Evolutionary conservation across 1,140 invertebrate genomes (phyloP), one percentile per base, ranked within the genome.

Genomic region (Heterodera carotae): DNA sequence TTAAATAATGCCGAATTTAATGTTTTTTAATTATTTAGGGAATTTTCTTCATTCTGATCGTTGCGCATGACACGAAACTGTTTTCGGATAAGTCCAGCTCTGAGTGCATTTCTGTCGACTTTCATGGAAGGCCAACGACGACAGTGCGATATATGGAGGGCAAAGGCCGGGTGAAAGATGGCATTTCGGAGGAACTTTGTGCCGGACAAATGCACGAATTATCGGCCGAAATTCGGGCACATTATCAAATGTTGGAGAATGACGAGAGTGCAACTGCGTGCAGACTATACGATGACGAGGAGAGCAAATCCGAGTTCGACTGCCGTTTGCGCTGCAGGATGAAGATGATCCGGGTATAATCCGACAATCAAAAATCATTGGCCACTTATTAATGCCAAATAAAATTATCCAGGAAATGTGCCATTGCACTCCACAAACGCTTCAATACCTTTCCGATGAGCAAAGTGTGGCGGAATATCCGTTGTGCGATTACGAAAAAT

Each of bases 81-180:
- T 60, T 85, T 15, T 83, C 29, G 70, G 72, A 34, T 10, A 84
- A 59, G 68, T 15, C 74, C 22, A 43, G 39, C 31, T 59, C 80
- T 7, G 85, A 85, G 36, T 85, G 78, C 60, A 81, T 82, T 70
- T 67, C 53, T 1, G 74, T 84, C 27, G 84, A 85, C 73, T 79
- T 85, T 59, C 84, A 85, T 73, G 84, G 84, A 62, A 76, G 84
- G 59, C 84, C 84, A n/a, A 79, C 81, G 22, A 83, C 81, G 22
- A 69, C 86, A 36, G 80, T 75, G 31, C 75, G 85, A 70, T 78
- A 84, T 68, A 86, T 85, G 83, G 84, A 85, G 75, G 85, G 84
- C 18, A 85, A 85, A 56, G 84, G 84, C 18, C 79, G 84, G 43
- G 84, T 81, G 34, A 80, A 76, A 34, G 84, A 85, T 69, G 84